A percentile compares a stretch with the other conserved stretches of the same genome.
Evolutionary conservation across 2,797 vertebrate genomes (phyloP).

Genomic region (Champsocephalus esox): DNA sequence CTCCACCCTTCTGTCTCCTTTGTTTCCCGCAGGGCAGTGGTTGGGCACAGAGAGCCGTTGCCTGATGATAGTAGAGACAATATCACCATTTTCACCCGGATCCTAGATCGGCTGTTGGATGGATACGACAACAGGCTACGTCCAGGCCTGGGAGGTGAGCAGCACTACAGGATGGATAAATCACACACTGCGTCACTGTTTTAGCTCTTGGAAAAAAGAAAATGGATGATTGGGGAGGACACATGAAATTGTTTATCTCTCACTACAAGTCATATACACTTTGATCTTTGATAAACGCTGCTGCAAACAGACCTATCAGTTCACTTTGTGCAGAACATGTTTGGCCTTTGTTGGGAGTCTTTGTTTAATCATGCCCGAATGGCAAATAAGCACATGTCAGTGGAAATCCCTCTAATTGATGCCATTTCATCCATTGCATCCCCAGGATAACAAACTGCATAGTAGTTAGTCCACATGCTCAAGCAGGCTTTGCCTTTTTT

Average conservation of each 20-base stretch:
- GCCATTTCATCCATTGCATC: constrained; percentile 65
- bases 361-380: constrained; percentile 70
- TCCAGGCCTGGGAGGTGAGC: constrained; percentile 95
- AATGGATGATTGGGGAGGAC: neutral
- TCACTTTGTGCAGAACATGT: constrained; percentile 39
- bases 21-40: constrained; percentile 85
- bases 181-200: constrained; percentile 6
- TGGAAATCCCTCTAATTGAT: constrained; percentile 70
- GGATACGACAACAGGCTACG: constrained; percentile 98
- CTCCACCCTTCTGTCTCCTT: constrained; percentile 33
- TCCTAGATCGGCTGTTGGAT: constrained; percentile 95
- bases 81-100: constrained; percentile 98
- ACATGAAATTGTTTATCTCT: neutral
- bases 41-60: constrained; percentile 93
- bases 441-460: constrained; percentile 52
- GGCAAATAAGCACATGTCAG: constrained; percentile 71
- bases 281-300: neutral
- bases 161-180: neutral
- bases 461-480: constrained; percentile 62
- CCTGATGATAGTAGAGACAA: constrained; percentile 96
- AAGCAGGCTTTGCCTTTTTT: constrained; percentile 62
- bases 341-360: constrained; percentile 54
- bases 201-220: neutral
- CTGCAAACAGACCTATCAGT: constrained; percentile 11
- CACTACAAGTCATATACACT: neutral